Percentiles rank a stretch among this genome's conserved stretches.
These are phyloP conservation scores for Formica exsecta DNA, from an alignment of 1,140 invertebrate species.

Conservation along the genomic window DNA sequence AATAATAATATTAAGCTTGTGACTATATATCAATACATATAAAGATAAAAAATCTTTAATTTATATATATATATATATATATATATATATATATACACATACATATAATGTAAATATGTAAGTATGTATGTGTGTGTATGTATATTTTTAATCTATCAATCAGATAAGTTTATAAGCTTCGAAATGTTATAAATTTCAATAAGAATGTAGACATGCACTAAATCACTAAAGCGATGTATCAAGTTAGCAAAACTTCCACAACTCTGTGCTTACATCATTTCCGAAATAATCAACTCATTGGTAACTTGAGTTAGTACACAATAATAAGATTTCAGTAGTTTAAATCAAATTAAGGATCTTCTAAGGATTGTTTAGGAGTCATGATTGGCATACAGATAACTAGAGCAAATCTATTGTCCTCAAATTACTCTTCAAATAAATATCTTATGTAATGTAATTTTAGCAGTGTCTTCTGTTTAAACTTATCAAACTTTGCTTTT, in stretches of 20 bases:
- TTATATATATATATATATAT: not conserved
- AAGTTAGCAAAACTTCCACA: constrained; percentile 13
- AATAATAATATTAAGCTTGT: not conserved
- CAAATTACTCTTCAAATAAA: constrained; percentile 4
- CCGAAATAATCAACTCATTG: constrained; percentile 37
- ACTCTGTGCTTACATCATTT: not conserved
- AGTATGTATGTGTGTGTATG: too few relatives aligned
- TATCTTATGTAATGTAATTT: constrained; percentile 14
- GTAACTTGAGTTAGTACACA: constrained; percentile 12
- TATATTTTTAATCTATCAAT: not conserved
- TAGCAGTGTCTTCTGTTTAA: constrained; percentile 4
- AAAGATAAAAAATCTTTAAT: not conserved
- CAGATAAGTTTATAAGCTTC: not conserved
- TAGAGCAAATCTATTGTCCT: not conserved
- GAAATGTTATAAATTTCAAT: constrained; percentile 18
- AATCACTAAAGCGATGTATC: not conserved
- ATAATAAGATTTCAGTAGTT: constrained; percentile 54
- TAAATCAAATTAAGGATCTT: constrained; percentile 27
- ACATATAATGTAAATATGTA: too few relatives aligned
- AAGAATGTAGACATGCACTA: not conserved
- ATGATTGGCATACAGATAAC: constrained; percentile 36
- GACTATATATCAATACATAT: not conserved
- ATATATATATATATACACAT: not conserved
- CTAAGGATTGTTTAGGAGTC: constrained; percentile 25
- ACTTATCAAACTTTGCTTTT: not conserved